Base-by-base conservation (phyloP, 1,140 invertebrate genomes). In the Pseudomyrmex sp. region DNA sequence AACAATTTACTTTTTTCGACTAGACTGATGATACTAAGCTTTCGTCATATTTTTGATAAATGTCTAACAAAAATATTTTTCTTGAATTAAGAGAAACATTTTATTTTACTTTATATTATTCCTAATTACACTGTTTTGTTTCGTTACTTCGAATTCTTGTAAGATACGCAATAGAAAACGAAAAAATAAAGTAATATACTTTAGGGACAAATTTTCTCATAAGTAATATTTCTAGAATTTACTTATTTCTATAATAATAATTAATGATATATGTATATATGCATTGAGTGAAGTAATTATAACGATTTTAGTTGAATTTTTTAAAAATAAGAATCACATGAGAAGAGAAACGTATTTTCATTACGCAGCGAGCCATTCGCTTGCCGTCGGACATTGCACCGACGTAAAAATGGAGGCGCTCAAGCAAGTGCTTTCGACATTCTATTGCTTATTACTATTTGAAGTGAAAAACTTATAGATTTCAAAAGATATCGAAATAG, bases 341-440 rank as follows among this genome's bases (percentile, higher is more conserved):
- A 59, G 20, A 80, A 59, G 23, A 58, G n/a, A 69, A 77, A 77
- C 12, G 12, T 26, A 23, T 61, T 70, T 72, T 48, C 15, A 12
- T 61, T 66, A 5, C 12, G 54, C 65, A 59, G 12, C 44, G 44
- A 69, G 23, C 44, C 66, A 46, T 62, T 72, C 84, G 88, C 74
- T 20, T 83, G 26, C 87, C 88, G 87, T 85, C 88, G 87, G 87
- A 83, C 88, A 75, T 26, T 46, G 20, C 63, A 59, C n/a, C 12
- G 50, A 58, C 87, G 88, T 89, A 89, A 87, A 89, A 89, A 89
- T 89, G 88, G 88, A 50, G 85, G 23, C 74, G 46, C 50, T 23
- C 70, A 20, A 50, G 52, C 50, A 82, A 73, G 44, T 15, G 35
- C 26, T 59, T 63, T 52, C n/a, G 56, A 50, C 2, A 10, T 26